Evolutionary conservation across 2,113 vertebrate genomes (phyloP), one percentile per base, ranked within the genome.

Genomic region (Girardinichthys multiradiatus): DNA sequence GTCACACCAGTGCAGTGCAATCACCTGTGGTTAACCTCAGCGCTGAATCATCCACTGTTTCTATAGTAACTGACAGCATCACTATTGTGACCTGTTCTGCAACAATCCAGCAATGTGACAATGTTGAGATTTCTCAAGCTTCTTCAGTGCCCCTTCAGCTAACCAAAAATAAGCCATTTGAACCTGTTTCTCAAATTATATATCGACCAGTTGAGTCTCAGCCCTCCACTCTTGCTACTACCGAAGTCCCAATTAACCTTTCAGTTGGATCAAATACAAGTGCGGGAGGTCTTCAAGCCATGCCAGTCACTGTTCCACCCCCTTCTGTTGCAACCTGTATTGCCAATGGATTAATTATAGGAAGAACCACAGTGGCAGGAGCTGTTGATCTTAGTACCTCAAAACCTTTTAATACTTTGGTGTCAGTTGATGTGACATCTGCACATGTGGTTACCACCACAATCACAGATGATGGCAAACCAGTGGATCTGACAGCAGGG

Each of bases 401-500:
- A 31, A 99, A 98, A 89, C 94, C 96, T 45, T 95, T 97, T 57
- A 95, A 95, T 82, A 97, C 96, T 9, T 79, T 98, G 48, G 97
- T 97, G 37, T 93, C 96, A 21, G 78, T 98, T 83, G 96, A 97
- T 88, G 92, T 94, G 51, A 82, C 93, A 10, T 84, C 95, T 74
- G 92, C 96, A 64, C 92, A 95, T 48, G 85, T 95, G 27, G 21
- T 96, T 72, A 99, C 97, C 86, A 94, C 96, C 68, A 87, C 96
- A 31, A 27, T 97, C 63, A 95, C 95, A 89, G 97, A 97, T 82
- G 96, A 98, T 77, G 96, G 97, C 79, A 98, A 97, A 71, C 98
- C 98, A 80, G 97, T 99, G 63, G 98, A 99, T 89, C 90, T 99
- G 62, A 99, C 98, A 48, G 96, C 96, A 62, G 96, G 97, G 59